Evolutionary conservation across 2,797 vertebrate genomes (phyloP).

Genomic region (Sebastes oblongus): DNA sequence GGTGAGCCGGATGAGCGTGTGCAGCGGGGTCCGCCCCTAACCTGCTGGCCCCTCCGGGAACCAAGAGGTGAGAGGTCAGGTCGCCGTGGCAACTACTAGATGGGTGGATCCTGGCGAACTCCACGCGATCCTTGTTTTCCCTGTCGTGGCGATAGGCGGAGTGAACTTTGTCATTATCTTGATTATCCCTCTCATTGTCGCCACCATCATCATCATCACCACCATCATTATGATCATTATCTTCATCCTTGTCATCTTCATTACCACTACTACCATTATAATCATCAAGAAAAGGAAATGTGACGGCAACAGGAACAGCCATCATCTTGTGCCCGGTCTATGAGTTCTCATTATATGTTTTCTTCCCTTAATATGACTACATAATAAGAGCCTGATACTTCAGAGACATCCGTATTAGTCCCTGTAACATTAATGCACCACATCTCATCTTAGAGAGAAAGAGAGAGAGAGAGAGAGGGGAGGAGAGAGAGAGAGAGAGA

Average conservation of each 20-base stretch:
- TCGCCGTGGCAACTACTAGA: constrained; percentile 92
- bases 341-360: constrained; percentile 78
- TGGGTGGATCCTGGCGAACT: constrained; percentile 92
- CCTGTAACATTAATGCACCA: constrained; percentile 76
- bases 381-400: constrained; percentile 80
- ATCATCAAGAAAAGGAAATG: constrained; percentile 73
- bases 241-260: constrained; percentile 74
- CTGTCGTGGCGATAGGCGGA: constrained; percentile 65
- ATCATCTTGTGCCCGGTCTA: constrained; percentile 64
- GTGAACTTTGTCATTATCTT: constrained; percentile 72
- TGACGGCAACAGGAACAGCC: constrained; percentile 61
- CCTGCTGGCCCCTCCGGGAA: constrained; percentile 86
- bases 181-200: constrained; percentile 70
- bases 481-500: constrained; percentile 28
- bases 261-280: constrained; percentile 73
- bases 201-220: constrained; percentile 47
- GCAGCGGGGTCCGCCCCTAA: constrained; percentile 85
- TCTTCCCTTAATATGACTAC: constrained; percentile 77
- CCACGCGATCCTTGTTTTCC: constrained; percentile 96
- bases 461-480: constrained; percentile 37
- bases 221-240: constrained; percentile 73
- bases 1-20: constrained; percentile 89
- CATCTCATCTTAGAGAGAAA: constrained; percentile 67
- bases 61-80: constrained; percentile 92
- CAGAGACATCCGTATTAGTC: constrained; percentile 76